Evolutionary conservation across 2,113 vertebrate species (phyloP).

Genomic region (Talpa occidentalis): DNA sequence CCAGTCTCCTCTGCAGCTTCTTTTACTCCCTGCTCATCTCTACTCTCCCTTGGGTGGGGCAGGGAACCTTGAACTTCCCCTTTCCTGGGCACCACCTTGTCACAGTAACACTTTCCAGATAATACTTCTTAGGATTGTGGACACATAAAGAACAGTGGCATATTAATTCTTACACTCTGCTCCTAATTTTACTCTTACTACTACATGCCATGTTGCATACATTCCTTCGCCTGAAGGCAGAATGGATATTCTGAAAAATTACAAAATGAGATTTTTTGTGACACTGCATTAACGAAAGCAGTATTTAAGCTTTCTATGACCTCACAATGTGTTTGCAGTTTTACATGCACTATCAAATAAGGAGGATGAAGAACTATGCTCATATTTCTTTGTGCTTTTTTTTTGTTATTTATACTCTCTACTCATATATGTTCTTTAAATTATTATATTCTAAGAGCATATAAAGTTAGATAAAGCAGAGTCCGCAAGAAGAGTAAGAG

Average conservation of each 20-base stretch:
- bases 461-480: neutral
- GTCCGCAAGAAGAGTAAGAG: neutral
- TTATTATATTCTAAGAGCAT: neutral
- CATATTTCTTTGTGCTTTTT: neutral
- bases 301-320: neutral
- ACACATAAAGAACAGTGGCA: neutral
- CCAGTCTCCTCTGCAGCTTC: too few species aligned
- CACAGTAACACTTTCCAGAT: slow-evolving; percentile 20
- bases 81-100: too few species aligned
- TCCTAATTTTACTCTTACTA: neutral
- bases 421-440: neutral
- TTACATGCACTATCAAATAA: neutral
- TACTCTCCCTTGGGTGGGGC: too few species aligned
- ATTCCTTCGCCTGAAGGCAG: neutral
- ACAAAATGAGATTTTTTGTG: neutral
- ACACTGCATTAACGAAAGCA: neutral
- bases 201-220: neutral
- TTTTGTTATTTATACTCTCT: neutral
- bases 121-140: neutral
- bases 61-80: too few species aligned
- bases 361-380: neutral
- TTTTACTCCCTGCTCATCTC: too few species aligned
- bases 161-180: neutral
- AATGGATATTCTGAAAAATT: slow-evolving; percentile 2
- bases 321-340: neutral